These are phyloP conservation scores for Apis dorsata DNA, from an alignment of 1,140 invertebrate species.

Conservation along the genomic window DNA sequence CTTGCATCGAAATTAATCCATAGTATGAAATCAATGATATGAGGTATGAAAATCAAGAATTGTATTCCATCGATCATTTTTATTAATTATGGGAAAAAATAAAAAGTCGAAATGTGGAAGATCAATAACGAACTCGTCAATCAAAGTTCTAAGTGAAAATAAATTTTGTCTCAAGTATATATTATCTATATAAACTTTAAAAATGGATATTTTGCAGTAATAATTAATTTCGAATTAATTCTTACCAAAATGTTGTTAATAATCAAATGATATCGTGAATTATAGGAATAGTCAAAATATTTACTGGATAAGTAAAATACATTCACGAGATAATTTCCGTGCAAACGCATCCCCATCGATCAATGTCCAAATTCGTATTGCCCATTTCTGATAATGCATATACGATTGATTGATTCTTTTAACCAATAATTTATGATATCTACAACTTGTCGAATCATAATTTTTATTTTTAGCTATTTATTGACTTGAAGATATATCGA, in stretches of 20 bases:
- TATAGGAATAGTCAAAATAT: not conserved
- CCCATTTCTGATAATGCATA: conserved; percentile 28
- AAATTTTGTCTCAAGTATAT: too few species aligned
- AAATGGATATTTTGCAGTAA: not conserved
- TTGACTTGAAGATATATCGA: not conserved
- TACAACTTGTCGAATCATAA: conserved; percentile 40
- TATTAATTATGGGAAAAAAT: not conserved
- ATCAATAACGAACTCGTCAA: not conserved
- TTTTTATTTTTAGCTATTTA: not conserved
- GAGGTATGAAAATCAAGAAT: conserved; percentile 29
- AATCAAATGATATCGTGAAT: not conserved
- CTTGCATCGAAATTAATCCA: conserved; percentile 22
- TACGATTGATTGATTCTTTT: conserved; percentile 41
- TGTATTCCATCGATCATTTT: conserved; percentile 7
- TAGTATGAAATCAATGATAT: too few species aligned
- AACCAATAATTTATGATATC: conserved; percentile 43
- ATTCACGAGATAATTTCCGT: conserved; percentile 39
- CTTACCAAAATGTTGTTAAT: not conserved
- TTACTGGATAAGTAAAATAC: not conserved
- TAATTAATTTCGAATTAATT: not conserved
- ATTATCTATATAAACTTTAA: too few species aligned
- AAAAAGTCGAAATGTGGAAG: not conserved
- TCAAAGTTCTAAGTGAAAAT: not conserved
- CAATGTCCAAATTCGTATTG: conserved; percentile 40
- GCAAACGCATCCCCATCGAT: conserved; percentile 4